Conservation (phyloP, 1,140 invertebrate genomes). For the Drosophila cardini region DNA sequence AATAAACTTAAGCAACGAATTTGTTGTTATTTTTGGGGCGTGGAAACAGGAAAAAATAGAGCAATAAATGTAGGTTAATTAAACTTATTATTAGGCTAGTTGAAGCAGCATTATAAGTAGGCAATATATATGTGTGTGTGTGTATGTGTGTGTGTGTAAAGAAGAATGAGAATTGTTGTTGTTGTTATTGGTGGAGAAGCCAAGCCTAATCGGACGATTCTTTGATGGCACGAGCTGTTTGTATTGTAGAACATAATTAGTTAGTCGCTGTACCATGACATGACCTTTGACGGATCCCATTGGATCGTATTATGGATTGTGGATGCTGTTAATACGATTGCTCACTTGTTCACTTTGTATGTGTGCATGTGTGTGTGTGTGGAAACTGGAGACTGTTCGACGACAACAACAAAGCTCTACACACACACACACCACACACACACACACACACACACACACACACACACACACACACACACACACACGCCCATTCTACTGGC, state of each 20-base stretch:
- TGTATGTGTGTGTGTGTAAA: neutral
- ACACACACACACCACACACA: no score
- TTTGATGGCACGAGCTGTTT: conserved; percentile 37
- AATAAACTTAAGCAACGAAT: no score
- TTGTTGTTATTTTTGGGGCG: neutral
- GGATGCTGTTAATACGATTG: conserved; percentile 13
- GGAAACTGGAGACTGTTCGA: conserved; percentile 36
- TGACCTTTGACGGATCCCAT: conserved; percentile 64
- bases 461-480: no score
- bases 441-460: no score
- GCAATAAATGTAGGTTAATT: conserved; percentile 24
- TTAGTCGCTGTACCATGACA: conserved; percentile 77
- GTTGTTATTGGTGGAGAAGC: conserved; percentile 17
- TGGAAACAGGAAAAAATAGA: conserved; percentile 13
- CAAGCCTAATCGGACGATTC: conserved; percentile 32
- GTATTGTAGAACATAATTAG: conserved; percentile 64
- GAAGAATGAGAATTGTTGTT: conserved; percentile 17
- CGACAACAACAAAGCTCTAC: conserved; percentile 35
- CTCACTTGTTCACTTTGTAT: neutral
- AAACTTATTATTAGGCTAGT: conserved; percentile 15
- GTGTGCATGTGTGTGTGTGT: neutral
- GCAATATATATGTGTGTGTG: neutral
- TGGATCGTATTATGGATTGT: conserved; percentile 28
- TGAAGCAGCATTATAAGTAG: conserved; percentile 7
- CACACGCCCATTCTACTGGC: no score